These are phyloP conservation scores for Pseudomyrmex pallidus DNA, from an alignment of 1,140 invertebrate species.

Conservation along the genomic window DNA sequence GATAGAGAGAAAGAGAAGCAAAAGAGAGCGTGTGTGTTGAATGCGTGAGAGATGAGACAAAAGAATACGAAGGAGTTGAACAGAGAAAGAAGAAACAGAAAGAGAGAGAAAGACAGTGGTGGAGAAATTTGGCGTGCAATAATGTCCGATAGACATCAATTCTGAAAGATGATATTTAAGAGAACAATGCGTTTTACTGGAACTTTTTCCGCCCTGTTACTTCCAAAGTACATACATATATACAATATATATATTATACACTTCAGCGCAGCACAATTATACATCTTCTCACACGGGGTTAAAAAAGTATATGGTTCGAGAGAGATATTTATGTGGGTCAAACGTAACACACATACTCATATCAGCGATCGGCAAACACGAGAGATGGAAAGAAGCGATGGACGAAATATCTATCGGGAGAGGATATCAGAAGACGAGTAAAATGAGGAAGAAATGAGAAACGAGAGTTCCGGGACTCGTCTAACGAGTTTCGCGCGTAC, in stretches of 20 bases:
- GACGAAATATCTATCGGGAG: background rate
- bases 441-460: background rate
- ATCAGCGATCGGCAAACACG: slow-evolving; percentile 33
- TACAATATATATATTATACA: too few relatives aligned
- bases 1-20: background rate
- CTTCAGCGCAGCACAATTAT: slow-evolving; percentile 55
- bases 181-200: slow-evolving; percentile 19
- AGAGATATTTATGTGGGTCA: slow-evolving; percentile 30
- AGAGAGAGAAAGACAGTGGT: background rate
- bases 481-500: slow-evolving; percentile 35
- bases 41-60: background rate
- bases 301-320: background rate
- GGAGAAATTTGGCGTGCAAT: slow-evolving; percentile 59
- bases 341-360: slow-evolving; percentile 46
- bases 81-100: background rate
- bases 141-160: slow-evolving; percentile 37
- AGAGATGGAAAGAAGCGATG: background rate
- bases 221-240: slow-evolving; percentile 57
- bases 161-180: background rate
- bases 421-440: background rate
- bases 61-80: slow-evolving; percentile 6
- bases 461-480: slow-evolving; percentile 18
- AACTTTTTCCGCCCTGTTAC: slow-evolving; percentile 32
- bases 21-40: background rate
- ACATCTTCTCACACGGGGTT: slow-evolving; percentile 7